Evolutionary conservation across 2,113 vertebrate species (phyloP).

Genomic region (Ailurus styani): DNA sequence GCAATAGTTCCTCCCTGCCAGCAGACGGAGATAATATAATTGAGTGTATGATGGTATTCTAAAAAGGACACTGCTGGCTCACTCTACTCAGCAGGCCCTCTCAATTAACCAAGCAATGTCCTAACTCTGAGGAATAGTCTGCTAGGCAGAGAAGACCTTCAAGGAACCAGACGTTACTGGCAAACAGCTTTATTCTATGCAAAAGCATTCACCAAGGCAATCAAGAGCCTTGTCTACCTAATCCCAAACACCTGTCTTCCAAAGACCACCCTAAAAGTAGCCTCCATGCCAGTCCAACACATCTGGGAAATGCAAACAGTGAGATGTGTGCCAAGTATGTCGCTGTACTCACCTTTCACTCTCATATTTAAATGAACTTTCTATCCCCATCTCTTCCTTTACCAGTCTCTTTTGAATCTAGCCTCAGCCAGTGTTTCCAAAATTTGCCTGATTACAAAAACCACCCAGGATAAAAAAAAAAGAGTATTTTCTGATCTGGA

Average conservation of each 20-base stretch:
- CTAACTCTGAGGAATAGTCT: conserved; percentile 60
- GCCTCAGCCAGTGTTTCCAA: conserved; percentile 12
- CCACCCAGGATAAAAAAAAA: not conserved
- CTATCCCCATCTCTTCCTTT: not conserved
- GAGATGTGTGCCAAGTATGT: not conserved
- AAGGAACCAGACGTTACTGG: conserved; percentile 64
- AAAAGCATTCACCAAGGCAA: not conserved
- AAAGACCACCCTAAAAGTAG: not conserved
- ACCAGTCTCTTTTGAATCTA: not conserved
- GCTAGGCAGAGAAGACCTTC: conserved; percentile 76
- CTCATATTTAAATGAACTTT: not conserved
- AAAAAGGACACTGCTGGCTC: conserved; percentile 61
- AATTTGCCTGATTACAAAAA: not conserved
- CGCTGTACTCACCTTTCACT: conserved; percentile 48
- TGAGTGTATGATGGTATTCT: conserved; percentile 64
- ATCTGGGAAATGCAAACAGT: not conserved
- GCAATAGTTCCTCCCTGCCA: conserved; percentile 77
- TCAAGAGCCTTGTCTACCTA: conserved; percentile 15
- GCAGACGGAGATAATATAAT: conserved; percentile 75
- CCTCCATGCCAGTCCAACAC: not conserved
- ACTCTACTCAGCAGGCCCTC: conserved; percentile 47
- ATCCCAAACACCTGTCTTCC: conserved; percentile 7
- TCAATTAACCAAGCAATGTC: conserved; percentile 29
- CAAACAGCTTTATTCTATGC: conserved; percentile 39
- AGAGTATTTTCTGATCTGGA: not conserved